These are phyloP conservation scores for Brachyptera putata DNA, from an alignment of 2,888 invertebrate genomes.

Conservation along the genomic window DNA sequence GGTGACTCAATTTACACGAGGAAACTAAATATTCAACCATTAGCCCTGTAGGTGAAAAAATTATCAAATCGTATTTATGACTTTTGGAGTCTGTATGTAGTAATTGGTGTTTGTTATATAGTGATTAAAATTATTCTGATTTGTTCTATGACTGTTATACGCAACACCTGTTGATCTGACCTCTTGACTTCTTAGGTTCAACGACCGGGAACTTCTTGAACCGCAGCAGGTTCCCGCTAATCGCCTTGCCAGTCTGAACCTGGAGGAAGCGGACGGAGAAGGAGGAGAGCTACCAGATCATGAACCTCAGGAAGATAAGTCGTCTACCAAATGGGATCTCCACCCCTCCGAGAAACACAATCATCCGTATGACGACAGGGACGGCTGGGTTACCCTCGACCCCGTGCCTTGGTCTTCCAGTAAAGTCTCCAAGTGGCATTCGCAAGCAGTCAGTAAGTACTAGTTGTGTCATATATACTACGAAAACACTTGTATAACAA, in stretches of 20 bases:
- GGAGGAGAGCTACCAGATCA: conserved; percentile 22
- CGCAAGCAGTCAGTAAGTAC: conserved; percentile 51
- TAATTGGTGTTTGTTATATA: too few relatives aligned
- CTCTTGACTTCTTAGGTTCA: background rate
- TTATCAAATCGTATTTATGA: too few relatives aligned
- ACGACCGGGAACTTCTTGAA: conserved; percentile 12
- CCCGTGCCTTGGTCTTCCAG: conserved; percentile 76
- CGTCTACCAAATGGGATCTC: conserved; percentile 38
- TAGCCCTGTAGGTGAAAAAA: too few relatives aligned
- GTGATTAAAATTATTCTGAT: too few relatives aligned
- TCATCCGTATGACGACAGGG: conserved; percentile 62
- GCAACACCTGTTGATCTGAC: too few relatives aligned
- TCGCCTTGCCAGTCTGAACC: conserved; percentile 36
- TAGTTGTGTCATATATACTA: background rate
- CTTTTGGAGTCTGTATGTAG: too few relatives aligned
- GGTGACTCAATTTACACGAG: too few relatives aligned
- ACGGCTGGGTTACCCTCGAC: conserved; percentile 73
- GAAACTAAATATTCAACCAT: too few relatives aligned
- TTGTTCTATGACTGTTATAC: too few relatives aligned
- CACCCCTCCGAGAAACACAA: conserved; percentile 41
- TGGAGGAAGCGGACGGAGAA: conserved; percentile 34
- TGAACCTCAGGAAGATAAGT: conserved; percentile 35
- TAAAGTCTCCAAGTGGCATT: conserved; percentile 76
- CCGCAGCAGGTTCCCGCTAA: conserved; percentile 31
- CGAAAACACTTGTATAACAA: background rate